Conservation (phyloP, 2,797 vertebrate genomes). For the Potorous gilbertii region DNA sequence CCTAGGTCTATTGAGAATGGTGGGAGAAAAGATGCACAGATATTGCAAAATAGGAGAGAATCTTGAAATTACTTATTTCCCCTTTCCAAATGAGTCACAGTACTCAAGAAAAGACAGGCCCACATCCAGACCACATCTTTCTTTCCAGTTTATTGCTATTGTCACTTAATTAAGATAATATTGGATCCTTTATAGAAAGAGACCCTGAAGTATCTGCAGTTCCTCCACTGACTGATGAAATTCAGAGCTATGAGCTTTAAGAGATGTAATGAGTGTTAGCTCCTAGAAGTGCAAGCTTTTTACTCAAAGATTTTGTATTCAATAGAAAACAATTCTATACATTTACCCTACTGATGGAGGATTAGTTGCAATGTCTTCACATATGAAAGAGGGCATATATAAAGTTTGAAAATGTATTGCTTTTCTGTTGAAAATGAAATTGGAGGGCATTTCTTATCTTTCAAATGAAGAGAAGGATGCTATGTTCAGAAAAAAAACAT, state of each 20-base stretch:
- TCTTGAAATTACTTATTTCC: background rate
- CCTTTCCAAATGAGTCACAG: background rate
- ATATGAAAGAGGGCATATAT: background rate
- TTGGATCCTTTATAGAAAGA: background rate
- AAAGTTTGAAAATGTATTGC: background rate
- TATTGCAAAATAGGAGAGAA: background rate
- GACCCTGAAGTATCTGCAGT: background rate
- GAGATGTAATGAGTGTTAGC: background rate
- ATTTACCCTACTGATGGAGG: rapidly evolving
- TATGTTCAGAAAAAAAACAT: too few relatives aligned
- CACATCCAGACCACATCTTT: background rate
- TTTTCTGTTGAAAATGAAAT: background rate
- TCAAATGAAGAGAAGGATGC: background rate
- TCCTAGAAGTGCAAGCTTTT: background rate
- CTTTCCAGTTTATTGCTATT: background rate
- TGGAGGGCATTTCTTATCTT: background rate
- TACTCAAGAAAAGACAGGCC: background rate
- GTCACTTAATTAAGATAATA: background rate
- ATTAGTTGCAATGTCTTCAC: background rate
- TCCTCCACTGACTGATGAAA: background rate
- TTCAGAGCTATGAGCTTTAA: background rate
- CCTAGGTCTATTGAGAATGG: background rate
- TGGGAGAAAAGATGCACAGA: background rate
- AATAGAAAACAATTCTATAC: background rate
- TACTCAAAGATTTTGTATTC: background rate